Conservation (phyloP, 1,140 invertebrate species). For the Ips typographus region DNA sequence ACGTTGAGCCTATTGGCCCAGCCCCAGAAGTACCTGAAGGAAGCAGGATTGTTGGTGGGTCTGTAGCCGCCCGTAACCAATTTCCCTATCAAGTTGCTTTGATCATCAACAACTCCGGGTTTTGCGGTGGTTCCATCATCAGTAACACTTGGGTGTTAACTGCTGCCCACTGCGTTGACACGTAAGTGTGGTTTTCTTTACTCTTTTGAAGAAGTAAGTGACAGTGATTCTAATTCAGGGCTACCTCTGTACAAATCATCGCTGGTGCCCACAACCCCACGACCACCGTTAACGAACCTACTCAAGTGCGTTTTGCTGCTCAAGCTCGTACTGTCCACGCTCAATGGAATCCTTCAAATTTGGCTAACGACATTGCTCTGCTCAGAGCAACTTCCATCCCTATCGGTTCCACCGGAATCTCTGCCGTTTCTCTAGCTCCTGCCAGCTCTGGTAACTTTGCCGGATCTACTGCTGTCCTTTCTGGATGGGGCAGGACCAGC, state of each 20-base stretch:
- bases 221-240: constrained; percentile 1
- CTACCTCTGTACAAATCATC: constrained; percentile 9
- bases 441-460: constrained; percentile 22
- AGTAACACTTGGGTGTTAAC: constrained; percentile 8
- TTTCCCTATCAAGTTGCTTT: constrained; percentile 27
- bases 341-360: constrained; percentile 1
- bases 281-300: constrained; percentile 12
- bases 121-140: constrained; percentile 30
- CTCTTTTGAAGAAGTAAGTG: neutral
- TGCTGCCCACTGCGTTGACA: constrained; percentile 24
- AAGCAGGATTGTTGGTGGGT: constrained; percentile 18
- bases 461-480: constrained; percentile 15
- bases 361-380: constrained; percentile 28
- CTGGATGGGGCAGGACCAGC: constrained; percentile 30
- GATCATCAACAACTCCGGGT: constrained; percentile 21
- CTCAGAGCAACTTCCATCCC: constrained; percentile 12
- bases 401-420: neutral
- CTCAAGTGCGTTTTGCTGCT: constrained; percentile 9
- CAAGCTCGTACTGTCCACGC: constrained; percentile 4
- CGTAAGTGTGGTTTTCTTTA: constrained; percentile 8
- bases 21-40: neutral
- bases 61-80: constrained; percentile 9
- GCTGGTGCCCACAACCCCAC: constrained; percentile 25
- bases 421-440: constrained; percentile 13
- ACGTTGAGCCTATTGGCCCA: constrained; percentile 17